phyloP scores from a whole-genome alignment of 2,113 vertebrate species.

The Nasalis larvatus region DNA sequence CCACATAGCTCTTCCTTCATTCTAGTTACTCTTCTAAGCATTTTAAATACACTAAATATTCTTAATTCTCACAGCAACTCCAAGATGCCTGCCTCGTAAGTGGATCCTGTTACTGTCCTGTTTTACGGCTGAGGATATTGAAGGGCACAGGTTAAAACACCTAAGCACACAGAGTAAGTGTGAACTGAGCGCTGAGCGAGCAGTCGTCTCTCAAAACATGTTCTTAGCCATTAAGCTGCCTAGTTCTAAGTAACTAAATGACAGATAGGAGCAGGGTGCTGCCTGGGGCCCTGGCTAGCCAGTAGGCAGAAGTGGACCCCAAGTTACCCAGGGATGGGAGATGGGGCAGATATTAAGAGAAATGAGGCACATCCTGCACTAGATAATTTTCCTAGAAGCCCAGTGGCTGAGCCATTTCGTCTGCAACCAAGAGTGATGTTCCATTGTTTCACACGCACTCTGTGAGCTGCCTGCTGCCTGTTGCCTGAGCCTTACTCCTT shows the following conservation, averaged over 20 bases:
- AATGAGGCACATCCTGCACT: background rate
- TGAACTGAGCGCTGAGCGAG: background rate
- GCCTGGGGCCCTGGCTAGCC: background rate
- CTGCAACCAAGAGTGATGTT: background rate
- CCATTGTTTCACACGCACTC: fast-evolving
- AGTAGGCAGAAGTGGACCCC: background rate
- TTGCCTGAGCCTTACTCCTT: background rate
- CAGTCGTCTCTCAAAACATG: background rate
- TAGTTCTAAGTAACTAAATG: background rate
- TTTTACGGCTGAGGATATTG: background rate
- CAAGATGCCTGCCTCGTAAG: background rate
- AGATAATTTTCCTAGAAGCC: background rate
- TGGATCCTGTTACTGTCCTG: no score
- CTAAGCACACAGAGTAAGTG: background rate
- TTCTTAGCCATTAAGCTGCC: background rate
- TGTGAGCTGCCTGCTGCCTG: background rate
- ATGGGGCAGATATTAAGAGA: background rate
- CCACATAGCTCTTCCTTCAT: background rate
- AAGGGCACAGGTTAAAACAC: background rate
- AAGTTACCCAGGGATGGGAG: background rate
- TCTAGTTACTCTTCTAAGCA: background rate
- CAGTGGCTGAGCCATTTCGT: background rate
- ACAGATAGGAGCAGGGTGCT: background rate
- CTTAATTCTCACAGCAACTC: background rate
- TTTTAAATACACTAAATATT: background rate